Conservation (phyloP, 2,888 invertebrate genomes). For the Lasiommata megera region DNA sequence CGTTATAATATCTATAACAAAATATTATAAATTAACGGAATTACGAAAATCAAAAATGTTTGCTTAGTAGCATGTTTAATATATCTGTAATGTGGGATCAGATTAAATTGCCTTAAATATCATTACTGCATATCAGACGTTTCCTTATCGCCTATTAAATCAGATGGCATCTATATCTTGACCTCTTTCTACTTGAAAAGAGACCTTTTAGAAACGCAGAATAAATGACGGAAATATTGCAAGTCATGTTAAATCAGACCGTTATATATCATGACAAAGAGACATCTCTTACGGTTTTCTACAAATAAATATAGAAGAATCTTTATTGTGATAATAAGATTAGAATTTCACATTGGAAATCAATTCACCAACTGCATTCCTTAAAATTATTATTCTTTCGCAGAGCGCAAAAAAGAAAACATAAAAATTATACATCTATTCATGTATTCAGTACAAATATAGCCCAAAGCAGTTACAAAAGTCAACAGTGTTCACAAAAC, state of each 20-base stretch:
- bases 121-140: too few relatives aligned
- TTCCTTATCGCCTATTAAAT: too few relatives aligned
- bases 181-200: background rate
- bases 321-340: background rate
- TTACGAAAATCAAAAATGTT: too few relatives aligned
- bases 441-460: background rate
- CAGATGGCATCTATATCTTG: too few relatives aligned
- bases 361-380: background rate
- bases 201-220: background rate
- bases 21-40: too few relatives aligned
- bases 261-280: background rate
- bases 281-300: background rate
- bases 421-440: constrained; percentile 1
- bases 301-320: background rate
- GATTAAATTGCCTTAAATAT: too few relatives aligned
- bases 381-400: background rate
- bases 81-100: too few relatives aligned
- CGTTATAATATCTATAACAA: too few relatives aligned
- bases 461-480: constrained; percentile 10
- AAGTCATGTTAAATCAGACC: background rate
- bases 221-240: background rate
- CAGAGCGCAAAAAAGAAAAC: background rate
- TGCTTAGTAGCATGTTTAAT: too few relatives aligned
- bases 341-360: background rate
- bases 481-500: constrained; percentile 20